Conservation (phyloP, 2,797 vertebrate species). For the Poeciliopsis presidionis region DNA sequence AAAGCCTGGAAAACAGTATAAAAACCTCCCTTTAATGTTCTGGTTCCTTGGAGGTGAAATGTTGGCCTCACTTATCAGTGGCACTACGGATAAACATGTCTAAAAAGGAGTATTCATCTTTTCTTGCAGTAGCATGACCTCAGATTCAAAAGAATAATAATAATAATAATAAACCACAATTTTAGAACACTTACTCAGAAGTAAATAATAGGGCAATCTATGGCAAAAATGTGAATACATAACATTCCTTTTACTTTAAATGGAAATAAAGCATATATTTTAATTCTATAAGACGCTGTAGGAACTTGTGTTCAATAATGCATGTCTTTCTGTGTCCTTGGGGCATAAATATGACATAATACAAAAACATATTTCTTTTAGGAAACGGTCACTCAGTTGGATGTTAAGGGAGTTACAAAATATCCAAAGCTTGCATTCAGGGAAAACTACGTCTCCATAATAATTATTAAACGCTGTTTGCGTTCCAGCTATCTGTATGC, state of each 20-base stretch:
- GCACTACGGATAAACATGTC: not conserved
- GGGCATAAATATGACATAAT: too few relatives aligned
- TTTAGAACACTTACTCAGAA: not conserved
- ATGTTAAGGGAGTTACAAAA: not conserved
- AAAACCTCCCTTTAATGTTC: not conserved
- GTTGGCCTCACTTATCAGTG: not conserved
- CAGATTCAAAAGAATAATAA: not conserved
- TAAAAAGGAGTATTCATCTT: not conserved
- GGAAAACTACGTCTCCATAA: not conserved
- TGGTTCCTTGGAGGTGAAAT: not conserved
- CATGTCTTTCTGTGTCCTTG: not conserved
- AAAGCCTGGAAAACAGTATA: not conserved
- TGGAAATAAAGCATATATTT: not conserved
- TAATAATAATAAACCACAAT: not conserved
- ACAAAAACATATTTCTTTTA: not conserved
- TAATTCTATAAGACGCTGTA: not conserved
- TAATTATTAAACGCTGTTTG: not conserved
- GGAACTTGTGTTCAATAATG: not conserved
- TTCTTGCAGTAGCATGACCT: not conserved
- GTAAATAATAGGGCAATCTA: not conserved
- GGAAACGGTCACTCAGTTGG: not conserved
- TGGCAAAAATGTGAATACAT: not conserved
- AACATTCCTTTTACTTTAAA: not conserved
- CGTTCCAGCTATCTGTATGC: not conserved
- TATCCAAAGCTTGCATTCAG: not conserved